These are phyloP conservation scores for Tricholauxania praeusta DNA, from an alignment of 2,888 invertebrate genomes.

Conservation along the genomic window DNA sequence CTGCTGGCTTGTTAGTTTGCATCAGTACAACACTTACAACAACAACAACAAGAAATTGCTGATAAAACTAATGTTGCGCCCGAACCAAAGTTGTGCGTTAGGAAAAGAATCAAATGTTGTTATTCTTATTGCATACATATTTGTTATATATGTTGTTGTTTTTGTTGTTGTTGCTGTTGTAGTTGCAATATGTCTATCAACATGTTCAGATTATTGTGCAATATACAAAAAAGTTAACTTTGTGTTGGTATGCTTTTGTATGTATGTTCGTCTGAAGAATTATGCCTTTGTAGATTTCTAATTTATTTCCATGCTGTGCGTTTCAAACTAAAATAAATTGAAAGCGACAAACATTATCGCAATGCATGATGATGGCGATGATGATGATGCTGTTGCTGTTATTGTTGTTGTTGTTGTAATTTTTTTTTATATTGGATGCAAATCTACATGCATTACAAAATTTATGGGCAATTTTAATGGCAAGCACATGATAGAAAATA, in stretches of 20 bases:
- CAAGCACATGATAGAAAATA: too few relatives aligned
- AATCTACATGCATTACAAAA: too few relatives aligned
- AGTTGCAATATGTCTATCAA: conserved; percentile 32
- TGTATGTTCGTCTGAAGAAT: not conserved
- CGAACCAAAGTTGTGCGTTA: conserved; percentile 33
- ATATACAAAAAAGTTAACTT: too few relatives aligned
- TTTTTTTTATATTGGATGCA: conserved; percentile 21
- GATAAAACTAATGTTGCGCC: too few relatives aligned
- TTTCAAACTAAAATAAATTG: conserved; percentile 27
- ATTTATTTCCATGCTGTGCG: conserved; percentile 23
- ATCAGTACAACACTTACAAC: conserved; percentile 13
- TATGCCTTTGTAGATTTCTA: conserved; percentile 26
- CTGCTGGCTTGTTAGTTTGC: not conserved
- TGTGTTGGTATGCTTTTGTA: not conserved
- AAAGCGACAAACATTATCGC: conserved; percentile 29
- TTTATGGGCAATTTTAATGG: too few relatives aligned
- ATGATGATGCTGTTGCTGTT: conserved; percentile 23
- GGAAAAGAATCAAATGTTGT: conserved; percentile 42
- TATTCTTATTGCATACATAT: conserved; percentile 22
- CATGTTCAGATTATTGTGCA: conserved; percentile 9
- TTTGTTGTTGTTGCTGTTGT: conserved; percentile 6
- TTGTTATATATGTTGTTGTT: conserved; percentile 2
- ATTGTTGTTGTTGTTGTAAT: not conserved
- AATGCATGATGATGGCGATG: not conserved
- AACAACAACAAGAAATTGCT: not conserved